Base-by-base conservation (phyloP, 2,888 invertebrate genomes). In the Odontocolon sp. region DNA sequence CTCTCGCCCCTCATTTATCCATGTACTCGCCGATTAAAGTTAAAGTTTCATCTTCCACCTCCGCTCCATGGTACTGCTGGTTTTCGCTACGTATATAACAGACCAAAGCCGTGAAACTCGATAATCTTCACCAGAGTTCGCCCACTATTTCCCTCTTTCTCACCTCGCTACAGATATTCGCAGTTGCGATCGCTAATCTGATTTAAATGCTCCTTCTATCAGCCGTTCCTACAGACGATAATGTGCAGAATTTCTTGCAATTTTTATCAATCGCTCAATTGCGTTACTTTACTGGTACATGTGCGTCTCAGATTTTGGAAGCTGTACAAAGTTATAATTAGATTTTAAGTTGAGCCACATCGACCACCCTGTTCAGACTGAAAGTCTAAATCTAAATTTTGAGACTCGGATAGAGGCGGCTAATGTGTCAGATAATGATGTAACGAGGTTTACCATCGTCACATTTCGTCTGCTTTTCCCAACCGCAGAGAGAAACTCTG, bases 91-190 rank as follows among this genome's bases (percentile, higher is more conserved):
- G n/a, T n/a, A n/a, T n/a, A 47, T 16, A 63, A 33, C 67, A 54
- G n/a, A 56, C 69, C 57, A 71, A 71, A 67, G 56, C 61, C 76
- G 56, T 63, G 71, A 71, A 77, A 71, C 76, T 77, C 76, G 76
- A 77, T 77, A 77, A 77, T 77, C 71, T 77, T 68, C 61, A 14
- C 16, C 61, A 50, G 45, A 77, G 56, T 77, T 71, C 76, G 36
- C 36, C 45, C 76, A 68, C 71, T 67, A 31, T 52, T 52, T 56
- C 14, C 36, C 14, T 18, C 40, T 28, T 31, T 36, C 11, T 23
- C 36, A 11, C 36, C 5, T 40, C 38, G 6, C 28, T 56, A 57
- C 36, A 69, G 31, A 64, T 66, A 59, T 57, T 59, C 36, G 8
- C 9, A 26, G 16, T 21, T 50, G 28, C 16, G 28, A 67, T 67